Evolutionary conservation across 2,888 invertebrate species (phyloP).

Genomic region (Heteromyza rotundicornis): DNA sequence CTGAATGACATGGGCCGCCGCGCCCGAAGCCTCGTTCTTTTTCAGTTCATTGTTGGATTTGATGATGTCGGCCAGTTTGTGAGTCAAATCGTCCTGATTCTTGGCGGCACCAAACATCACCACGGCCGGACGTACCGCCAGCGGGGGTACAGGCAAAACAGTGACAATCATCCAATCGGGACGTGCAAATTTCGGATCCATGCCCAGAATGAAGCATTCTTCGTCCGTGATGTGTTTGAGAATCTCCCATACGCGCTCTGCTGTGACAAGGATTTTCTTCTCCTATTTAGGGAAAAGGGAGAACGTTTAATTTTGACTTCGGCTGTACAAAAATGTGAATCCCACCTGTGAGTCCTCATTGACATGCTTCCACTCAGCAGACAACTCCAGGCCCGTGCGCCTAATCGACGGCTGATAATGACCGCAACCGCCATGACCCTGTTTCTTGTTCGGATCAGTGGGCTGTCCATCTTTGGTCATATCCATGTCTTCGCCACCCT

Average conservation of each 20-base stretch:
- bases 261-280: conserved; percentile 90
- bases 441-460: conserved; percentile 65
- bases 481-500: conserved; percentile 98
- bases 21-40: conserved; percentile 94
- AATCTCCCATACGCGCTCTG: conserved; percentile 97
- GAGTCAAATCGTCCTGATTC: conserved; percentile 98
- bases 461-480: conserved; percentile 78
- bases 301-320: too few relatives aligned
- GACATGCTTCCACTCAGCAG: conserved; percentile 98
- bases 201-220: conserved; percentile 90
- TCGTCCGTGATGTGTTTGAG: conserved; percentile 95
- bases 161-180: conserved; percentile 99
- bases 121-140: conserved; percentile 95
- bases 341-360: conserved; percentile 91
- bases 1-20: conserved; percentile 94
- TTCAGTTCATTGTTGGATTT: conserved; percentile 96
- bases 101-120: conserved; percentile 97
- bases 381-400: conserved; percentile 87
- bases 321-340: too few relatives aligned
- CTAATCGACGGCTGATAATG: conserved; percentile 95
- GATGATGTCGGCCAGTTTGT: conserved; percentile 97
- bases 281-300: conserved; percentile 64
- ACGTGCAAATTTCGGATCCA: conserved; percentile 96
- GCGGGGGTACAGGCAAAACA: conserved; percentile 95
- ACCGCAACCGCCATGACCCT: conserved; percentile 94